These are phyloP conservation scores for Netelia melanura DNA, from an alignment of 2,888 invertebrate species.

Conservation along the genomic window DNA sequence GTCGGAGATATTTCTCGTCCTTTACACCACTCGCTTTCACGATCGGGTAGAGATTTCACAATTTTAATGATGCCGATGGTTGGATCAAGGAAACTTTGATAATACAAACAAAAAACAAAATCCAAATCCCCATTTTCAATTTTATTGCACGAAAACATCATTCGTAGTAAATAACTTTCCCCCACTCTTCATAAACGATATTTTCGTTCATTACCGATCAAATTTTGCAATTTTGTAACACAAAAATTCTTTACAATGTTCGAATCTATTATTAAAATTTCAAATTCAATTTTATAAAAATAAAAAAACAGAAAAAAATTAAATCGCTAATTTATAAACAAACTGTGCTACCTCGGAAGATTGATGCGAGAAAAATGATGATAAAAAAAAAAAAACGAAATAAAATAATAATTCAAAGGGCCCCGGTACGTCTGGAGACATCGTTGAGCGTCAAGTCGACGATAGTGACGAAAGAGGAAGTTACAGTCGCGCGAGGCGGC, in stretches of 20 bases:
- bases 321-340: not conserved
- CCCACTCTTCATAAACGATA: too few relatives aligned
- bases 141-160: too few relatives aligned
- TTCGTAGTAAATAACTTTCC: too few relatives aligned
- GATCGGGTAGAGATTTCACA: not conserved
- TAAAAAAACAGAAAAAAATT: not conserved
- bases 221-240: too few relatives aligned
- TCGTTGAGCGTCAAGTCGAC: slow-evolving; percentile 90
- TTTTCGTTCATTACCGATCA: too few relatives aligned
- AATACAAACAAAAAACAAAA: too few relatives aligned
- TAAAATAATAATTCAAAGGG: slow-evolving; percentile 81
- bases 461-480: slow-evolving; percentile 90
- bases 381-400: slow-evolving; percentile 19
- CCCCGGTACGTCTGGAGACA: slow-evolving; percentile 90
- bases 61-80: not conserved
- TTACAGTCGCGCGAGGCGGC: slow-evolving; percentile 89
- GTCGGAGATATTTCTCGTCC: not conserved
- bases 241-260: too few relatives aligned
- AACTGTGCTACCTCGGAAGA: slow-evolving; percentile 49
- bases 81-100: not conserved
- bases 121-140: too few relatives aligned
- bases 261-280: too few relatives aligned
- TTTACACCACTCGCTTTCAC: not conserved
- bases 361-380: slow-evolving; percentile 1
- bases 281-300: not conserved